Base-by-base conservation (phyloP, 2,797 vertebrate genomes). In the Syngnathus acus region DNA sequence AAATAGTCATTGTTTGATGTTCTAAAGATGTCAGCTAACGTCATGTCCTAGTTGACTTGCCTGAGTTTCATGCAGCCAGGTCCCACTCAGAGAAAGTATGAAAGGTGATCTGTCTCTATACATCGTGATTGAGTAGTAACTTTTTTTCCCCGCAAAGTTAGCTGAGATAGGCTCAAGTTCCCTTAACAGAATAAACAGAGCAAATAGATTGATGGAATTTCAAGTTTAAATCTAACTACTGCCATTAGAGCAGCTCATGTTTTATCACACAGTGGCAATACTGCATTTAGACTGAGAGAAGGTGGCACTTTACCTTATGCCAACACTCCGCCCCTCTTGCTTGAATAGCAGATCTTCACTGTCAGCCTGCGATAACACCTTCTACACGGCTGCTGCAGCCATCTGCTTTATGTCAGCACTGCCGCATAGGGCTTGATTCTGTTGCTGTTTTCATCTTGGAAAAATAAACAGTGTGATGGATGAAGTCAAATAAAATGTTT, bases 301-400 rank as follows among this genome's bases (percentile, higher is more conserved):
- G 77, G 73, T 62, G 23, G 68, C 78, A 72, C 63, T 66, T 76
- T 75, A 62, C 60, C 60, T 62, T 47, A 62, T 67, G 78, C 81
- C 83, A 83, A 76, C 77, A 77, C 65, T 68, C 77, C 79, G 72
- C 82, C 87, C 78, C 42, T 45, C 42, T 47, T 81, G 82, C 84
- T 84, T 82, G 79, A 84, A 83, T 82, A 74, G 78, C 83, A 84
- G 84, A 80, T 87, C 78, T 85, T 84, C 84, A 83, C 86, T 86
- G 88, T 87, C 83, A 87, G 84, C 78, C 76, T 71, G 84, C 62
- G 83, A 81, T 87, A 88, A 85, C 88, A 86, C 88, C 86, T 87
- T 83, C 75, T 68, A 65, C 84, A 70, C 64, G 71, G 85, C 85
- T 83, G 82, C 82, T 79, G 81, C 72, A 81, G 80, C 87, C 86